Conservation (phyloP, 2,113 vertebrate species). For the Pachyramphus minor region DNA sequence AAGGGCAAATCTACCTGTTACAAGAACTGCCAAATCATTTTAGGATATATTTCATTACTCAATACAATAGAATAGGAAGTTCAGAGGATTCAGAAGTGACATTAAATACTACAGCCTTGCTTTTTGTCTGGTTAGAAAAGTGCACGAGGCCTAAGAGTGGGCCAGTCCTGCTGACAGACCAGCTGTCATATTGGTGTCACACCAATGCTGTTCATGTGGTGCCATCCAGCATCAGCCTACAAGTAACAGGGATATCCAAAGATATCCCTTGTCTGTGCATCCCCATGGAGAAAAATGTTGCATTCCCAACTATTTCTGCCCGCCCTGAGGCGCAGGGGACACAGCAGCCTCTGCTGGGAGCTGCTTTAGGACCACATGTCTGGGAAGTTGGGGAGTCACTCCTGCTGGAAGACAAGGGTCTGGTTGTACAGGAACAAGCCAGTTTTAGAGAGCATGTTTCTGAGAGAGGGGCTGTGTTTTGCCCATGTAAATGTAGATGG, state of each 20-base stretch:
- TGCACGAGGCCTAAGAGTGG: background rate
- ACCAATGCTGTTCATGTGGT: background rate
- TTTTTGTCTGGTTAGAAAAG: background rate
- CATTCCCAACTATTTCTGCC: background rate
- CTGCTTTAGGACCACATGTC: accelerated
- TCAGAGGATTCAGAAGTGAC: background rate
- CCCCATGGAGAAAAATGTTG: background rate
- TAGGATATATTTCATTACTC: background rate
- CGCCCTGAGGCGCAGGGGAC: background rate
- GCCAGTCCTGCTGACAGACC: background rate
- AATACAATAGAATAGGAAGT: background rate
- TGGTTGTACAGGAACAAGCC: accelerated
- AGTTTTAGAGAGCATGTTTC: background rate
- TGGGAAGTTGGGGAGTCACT: accelerated
- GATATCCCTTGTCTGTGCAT: background rate
- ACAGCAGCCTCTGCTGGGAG: background rate
- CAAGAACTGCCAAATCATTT: background rate
- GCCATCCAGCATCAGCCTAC: background rate
- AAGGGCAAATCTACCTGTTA: background rate
- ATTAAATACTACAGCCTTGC: background rate
- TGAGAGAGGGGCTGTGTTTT: background rate
- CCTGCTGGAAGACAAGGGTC: background rate
- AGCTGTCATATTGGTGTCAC: background rate
- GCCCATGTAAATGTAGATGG: accelerated
- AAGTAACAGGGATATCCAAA: background rate